Evolutionary conservation across 2,888 invertebrate genomes (phyloP), one percentile per base, ranked within the genome.

Genomic region (Drymonia ruficornis): DNA sequence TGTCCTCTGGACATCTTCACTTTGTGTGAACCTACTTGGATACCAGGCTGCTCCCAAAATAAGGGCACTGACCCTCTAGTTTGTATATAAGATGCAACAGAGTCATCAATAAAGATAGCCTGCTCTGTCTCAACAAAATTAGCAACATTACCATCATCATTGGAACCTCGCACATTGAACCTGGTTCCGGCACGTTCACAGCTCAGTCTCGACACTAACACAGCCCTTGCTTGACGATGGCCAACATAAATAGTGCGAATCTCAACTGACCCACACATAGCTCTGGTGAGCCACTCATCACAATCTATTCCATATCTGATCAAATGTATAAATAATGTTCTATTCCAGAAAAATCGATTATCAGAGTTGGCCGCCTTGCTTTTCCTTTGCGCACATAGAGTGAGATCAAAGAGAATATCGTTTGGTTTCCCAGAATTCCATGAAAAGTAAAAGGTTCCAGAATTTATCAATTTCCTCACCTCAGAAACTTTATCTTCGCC

Each of bases 101-200:
- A 96, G 75, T 98, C 97, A 81, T 99, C 99, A 72, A 98, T 94
- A 80, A 96, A 97, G 71, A 98, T 96, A 15, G 98, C 97, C 93
- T 99, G 99, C 89, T 99, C 99, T 0, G 99, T 99, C 94, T 99
- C 99, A 29, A 99, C 99, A 94, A 99, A 99, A 93, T 99, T 99
- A 1, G 99, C 99, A 15, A 99, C 99, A 93, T 99, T 97, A 0
- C 99, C 99, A 84, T 99, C 98, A 91, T 99, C 99, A 89, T 99
- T 99, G 64, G 97, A 97, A n/a, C 99, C 99, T 66, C 99, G 94
- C 0, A 99, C 99, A 93, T 99, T 99, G 84, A 99, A 99, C 67
- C 96, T 95, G 23, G 99, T 99, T 29, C 99, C 99, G 53, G 99
- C 99, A 70, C 99, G 94, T 90, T 99, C 99, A 89, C 98, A 99